Base-by-base conservation (phyloP, 2,797 vertebrate species). In the Pempheris klunzingeri region DNA sequence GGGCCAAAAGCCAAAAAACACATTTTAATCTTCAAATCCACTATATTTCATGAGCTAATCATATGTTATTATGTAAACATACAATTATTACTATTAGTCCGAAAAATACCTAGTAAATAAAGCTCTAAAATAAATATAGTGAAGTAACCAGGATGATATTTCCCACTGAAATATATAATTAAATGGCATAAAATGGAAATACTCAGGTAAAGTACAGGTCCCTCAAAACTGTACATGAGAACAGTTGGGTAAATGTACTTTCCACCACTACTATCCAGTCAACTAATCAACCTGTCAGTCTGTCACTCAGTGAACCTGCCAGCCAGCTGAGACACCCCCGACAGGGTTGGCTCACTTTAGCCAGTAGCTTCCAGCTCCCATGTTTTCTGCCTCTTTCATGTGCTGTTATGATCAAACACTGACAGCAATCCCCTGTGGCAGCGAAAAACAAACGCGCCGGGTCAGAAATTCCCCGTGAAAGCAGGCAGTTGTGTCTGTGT, bases 361-460 rank as follows among this genome's bases (percentile, higher is more conserved):
- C 74, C 71, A 47, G 22, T 39, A 28, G 59, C 71, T 39, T 50
- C 66, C 43, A 71, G 63, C 76, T 39, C 18, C 70, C 13, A 61
- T 69, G 62, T 66, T 66, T 55, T 74, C 68, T 74, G 64, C 53
- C 76, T 82, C 76, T 86, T 80, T 87, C 87, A 80, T 81, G 80
- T 80, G 73, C 59, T 57, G 44, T 71, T 75, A 75, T 70, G 61
- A 88, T 87, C 85, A 86, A 81, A 73, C 30, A 39, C 46, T 70
- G 77, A 83, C 69, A 78, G 74, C 67, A 69, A 71, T 77, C 77
- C 70, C 77, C 65, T 0, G 4, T 59, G 77, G 59, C 71, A 68
- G 66, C 2, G 3, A 64, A 77, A 81, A 86, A 82, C 74, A 73
- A 84, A 83, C 43, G 13, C 53, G 54, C 60, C 69, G 22, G 77